phyloP scores from a whole-genome alignment of 2,888 invertebrate species.

The Lumbricus terrestris region DNA sequence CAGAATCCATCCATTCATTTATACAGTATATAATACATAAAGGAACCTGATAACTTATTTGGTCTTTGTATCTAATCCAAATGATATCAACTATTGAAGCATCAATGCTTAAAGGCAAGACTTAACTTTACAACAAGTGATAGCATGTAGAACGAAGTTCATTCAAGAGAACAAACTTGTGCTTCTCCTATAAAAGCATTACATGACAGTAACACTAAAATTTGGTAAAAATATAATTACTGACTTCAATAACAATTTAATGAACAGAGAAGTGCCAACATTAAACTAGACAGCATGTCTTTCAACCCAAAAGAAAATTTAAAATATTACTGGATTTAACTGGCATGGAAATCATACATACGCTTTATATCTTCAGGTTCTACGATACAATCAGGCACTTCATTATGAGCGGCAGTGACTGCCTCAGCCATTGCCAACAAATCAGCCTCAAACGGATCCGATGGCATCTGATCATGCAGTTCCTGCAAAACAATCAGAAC shows the following conservation, averaged over 20 bases:
- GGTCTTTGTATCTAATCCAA: too few species aligned
- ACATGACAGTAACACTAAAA: background rate
- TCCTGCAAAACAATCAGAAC: background rate
- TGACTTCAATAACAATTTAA: background rate
- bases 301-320: background rate
- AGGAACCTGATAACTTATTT: too few species aligned
- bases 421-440: conserved; percentile 26
- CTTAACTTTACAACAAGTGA: background rate
- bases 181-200: background rate
- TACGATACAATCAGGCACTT: background rate
- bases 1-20: background rate
- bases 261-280: background rate
- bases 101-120: too few species aligned
- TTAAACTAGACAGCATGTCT: background rate
- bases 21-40: background rate
- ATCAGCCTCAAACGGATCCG: conserved; percentile 23
- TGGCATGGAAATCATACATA: background rate
- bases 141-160: background rate
- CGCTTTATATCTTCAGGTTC: conserved; percentile 7
- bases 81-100: too few species aligned
- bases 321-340: background rate
- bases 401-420: conserved; percentile 20
- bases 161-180: background rate
- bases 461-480: conserved; percentile 11
- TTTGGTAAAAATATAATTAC: background rate